Conservation (phyloP, 30 jellyfish, hydroid and myxozoan species). For the Turritopsis dohrnii region DNA sequence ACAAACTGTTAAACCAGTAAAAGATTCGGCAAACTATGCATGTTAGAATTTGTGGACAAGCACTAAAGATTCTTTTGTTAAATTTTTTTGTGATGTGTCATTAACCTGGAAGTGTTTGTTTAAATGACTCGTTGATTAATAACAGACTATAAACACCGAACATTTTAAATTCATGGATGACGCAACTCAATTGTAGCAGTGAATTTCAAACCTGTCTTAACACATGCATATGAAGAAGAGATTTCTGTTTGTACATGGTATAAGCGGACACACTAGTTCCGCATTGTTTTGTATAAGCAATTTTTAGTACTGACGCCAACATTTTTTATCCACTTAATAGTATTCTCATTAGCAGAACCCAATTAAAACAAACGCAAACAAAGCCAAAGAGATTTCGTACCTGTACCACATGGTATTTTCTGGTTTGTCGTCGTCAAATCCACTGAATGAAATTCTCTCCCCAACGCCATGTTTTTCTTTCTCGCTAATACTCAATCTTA, state of each 20-base stretch:
- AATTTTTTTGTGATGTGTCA: neutral
- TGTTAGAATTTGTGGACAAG: too few species aligned
- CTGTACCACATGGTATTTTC: slow-evolving; percentile 89
- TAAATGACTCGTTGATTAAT: neutral
- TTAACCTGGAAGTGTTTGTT: neutral
- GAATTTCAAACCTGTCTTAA: neutral
- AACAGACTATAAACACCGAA: neutral
- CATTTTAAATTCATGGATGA: neutral
- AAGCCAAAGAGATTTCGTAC: slow-evolving; percentile 39
- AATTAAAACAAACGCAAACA: neutral
- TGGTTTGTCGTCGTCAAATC: slow-evolving; percentile 99
- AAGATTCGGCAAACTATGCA: too few species aligned
- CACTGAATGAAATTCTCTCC: slow-evolving; percentile 86
- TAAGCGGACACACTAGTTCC: too few species aligned
- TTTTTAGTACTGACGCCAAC: too few species aligned
- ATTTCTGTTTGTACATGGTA: too few species aligned
- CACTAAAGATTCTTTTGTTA: too few species aligned
- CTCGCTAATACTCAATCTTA: slow-evolving; percentile 66
- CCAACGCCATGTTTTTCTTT: slow-evolving; percentile 79
- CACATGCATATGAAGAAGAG: neutral
- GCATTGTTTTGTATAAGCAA: too few species aligned
- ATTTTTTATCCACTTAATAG: too few species aligned
- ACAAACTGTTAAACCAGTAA: too few species aligned
- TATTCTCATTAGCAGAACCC: too few species aligned
- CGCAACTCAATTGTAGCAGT: neutral